These are phyloP conservation scores for Neofelis nebulosa DNA, from an alignment of 2,113 vertebrate genomes.

Conservation along the genomic window DNA sequence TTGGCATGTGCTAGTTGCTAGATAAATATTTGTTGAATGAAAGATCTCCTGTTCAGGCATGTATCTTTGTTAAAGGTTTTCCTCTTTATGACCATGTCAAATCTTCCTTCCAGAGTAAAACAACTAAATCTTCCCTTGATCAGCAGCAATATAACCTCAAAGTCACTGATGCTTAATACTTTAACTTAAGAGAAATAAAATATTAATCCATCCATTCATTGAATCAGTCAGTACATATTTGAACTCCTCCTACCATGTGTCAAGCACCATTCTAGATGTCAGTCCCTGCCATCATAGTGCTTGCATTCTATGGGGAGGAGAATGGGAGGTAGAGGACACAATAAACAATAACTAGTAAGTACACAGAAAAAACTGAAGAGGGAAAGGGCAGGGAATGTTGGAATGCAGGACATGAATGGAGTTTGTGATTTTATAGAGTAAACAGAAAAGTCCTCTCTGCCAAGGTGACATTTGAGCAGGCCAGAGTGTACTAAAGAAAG, in stretches of 20 bases:
- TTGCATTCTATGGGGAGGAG: background rate
- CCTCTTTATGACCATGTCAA: background rate
- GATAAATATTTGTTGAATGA: background rate
- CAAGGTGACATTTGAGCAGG: background rate
- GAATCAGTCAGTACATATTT: background rate
- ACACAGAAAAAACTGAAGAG: background rate
- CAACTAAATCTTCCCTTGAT: background rate
- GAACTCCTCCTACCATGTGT: background rate
- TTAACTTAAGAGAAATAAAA: conserved; percentile 20
- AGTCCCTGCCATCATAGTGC: background rate
- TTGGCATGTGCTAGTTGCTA: background rate
- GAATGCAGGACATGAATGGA: background rate
- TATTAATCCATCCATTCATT: background rate
- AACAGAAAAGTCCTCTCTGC: background rate
- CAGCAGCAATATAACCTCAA: background rate
- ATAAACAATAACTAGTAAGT: background rate
- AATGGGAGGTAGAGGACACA: background rate
- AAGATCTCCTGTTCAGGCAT: background rate
- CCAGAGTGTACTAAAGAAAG: background rate
- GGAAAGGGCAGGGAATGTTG: background rate
- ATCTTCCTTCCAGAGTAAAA: conserved; percentile 6
- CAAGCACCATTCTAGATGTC: background rate
- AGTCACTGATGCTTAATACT: background rate
- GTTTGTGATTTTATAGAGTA: background rate
- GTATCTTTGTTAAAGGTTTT: background rate